Percentiles rank a stretch among this genome's conserved stretches.
These are phyloP conservation scores for Arctopsyche grandis DNA, from an alignment of 1,140 invertebrate genomes.

Conservation along the genomic window DNA sequence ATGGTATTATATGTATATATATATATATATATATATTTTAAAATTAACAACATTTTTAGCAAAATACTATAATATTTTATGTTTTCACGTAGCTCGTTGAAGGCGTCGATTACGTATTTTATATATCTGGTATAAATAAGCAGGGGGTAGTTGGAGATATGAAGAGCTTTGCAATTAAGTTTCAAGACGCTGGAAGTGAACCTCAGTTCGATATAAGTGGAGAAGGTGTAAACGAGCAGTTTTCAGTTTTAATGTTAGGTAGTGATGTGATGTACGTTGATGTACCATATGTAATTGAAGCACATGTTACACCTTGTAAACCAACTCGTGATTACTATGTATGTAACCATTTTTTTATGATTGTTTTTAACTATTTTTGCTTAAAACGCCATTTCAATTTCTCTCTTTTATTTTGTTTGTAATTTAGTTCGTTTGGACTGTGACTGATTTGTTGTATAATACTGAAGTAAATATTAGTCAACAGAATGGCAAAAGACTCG, in stretches of 20 bases:
- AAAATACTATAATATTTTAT: neutral
- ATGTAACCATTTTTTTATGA: constrained; percentile 3
- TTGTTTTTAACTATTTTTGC: neutral
- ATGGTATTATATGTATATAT: constrained; percentile 31
- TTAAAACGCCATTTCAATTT: too few relatives aligned
- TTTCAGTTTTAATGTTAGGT: constrained; percentile 52
- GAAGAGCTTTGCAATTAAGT: constrained; percentile 47
- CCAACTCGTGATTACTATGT: constrained; percentile 53
- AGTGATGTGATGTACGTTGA: constrained; percentile 48
- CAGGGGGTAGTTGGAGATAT: constrained; percentile 39
- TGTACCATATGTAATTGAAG: constrained; percentile 45
- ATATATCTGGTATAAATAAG: constrained; percentile 45
- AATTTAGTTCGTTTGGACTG: constrained; percentile 48
- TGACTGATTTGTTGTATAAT: constrained; percentile 34
- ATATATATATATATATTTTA: neutral
- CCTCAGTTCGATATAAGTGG: constrained; percentile 42
- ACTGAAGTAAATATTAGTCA: constrained; percentile 8
- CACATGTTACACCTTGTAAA: constrained; percentile 49
- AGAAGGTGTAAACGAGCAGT: constrained; percentile 19
- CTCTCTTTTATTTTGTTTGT: neutral
- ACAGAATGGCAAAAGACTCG: constrained; percentile 44
- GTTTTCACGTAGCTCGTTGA: constrained; percentile 37
- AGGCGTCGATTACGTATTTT: constrained; percentile 49
- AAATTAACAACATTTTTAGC: constrained; percentile 3
- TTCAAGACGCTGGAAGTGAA: constrained; percentile 43